A percentile compares a stretch with the other conserved stretches of the same genome.
These are phyloP conservation scores for Tachina fera DNA, from an alignment of 2,888 invertebrate species.

Conservation along the genomic window DNA sequence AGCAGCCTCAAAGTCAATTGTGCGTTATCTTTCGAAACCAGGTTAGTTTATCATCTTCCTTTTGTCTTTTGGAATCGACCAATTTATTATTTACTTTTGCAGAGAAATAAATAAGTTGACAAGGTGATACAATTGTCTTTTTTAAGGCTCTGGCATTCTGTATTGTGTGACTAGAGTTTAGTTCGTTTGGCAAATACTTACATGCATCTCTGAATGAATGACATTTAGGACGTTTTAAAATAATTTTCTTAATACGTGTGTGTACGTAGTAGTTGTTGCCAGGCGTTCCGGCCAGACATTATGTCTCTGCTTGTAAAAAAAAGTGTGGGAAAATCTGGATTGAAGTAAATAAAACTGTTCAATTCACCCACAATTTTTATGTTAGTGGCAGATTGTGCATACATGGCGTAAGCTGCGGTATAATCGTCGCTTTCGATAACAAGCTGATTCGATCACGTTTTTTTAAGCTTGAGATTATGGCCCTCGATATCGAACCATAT, in stretches of 20 bases:
- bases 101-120: background rate
- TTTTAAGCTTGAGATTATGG: no score
- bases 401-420: no score
- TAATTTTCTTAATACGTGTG: constrained; percentile 53
- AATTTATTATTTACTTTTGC: constrained; percentile 54
- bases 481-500: no score
- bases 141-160: constrained; percentile 27
- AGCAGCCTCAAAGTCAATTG: constrained; percentile 65
- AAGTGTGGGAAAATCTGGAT: constrained; percentile 69
- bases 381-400: no score
- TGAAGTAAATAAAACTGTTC: constrained; percentile 51
- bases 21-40: constrained; percentile 27
- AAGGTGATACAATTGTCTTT: constrained; percentile 54
- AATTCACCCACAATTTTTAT: no score
- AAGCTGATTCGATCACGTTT: no score
- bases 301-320: constrained; percentile 19
- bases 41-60: constrained; percentile 31
- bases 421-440: no score
- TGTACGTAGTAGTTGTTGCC: background rate
- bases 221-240: constrained; percentile 37
- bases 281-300: constrained; percentile 22
- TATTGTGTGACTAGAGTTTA: constrained; percentile 38
- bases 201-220: constrained; percentile 48
- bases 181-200: constrained; percentile 55
- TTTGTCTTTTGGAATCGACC: constrained; percentile 16